Base-by-base conservation (phyloP, 2,888 invertebrate species). In the Clanis bilineata region DNA sequence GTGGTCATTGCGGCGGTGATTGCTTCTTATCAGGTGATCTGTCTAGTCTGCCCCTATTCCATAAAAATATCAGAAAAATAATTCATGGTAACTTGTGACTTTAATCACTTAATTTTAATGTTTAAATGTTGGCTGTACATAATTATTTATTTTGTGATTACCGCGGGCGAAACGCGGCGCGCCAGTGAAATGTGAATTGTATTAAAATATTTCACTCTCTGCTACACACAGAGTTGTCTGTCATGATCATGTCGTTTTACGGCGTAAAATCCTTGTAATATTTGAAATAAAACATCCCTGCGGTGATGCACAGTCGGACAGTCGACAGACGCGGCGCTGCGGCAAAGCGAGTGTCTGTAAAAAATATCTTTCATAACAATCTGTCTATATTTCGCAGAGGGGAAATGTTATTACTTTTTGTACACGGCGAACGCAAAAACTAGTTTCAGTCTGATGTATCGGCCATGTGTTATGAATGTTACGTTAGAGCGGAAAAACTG, bases 401-500 rank as follows among this genome's bases (percentile, higher is more conserved):
- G 54, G 39, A 32, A 63, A 41, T 41, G 59, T 59, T 62, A 41
- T 45, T 54, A 44, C 56, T 32, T 32, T 59, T 56, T 59, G 41
- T 44, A 43, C 54, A 55, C 56, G 56, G 38, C 15, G 43, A 56
- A 56, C 58, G 15, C 44, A 38, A 43, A 47, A 56, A 38, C 59
- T 57, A 59, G 28, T 56, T 18, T 18, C 57, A 23, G 56, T 25
- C 56, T 41, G 15, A 64, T 57, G 55, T 57, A 57, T 57, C 45
- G 57, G 60, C 51, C 51, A 51, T 51, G 32, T 51, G 32, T 51
- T 51, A 51, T 51, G 32, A 51, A 51, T 51, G 36, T 23, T 47
- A 36, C 58, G 25, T 47, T 58, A 44, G 56, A 18, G 45, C 51
- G 58, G 56, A 62, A 61, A 55, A 62, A 36, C 57, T 51, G 56